These are phyloP conservation scores for Drosophila vallismaia DNA, from an alignment of 2,888 invertebrate species.

Conservation along the genomic window DNA sequence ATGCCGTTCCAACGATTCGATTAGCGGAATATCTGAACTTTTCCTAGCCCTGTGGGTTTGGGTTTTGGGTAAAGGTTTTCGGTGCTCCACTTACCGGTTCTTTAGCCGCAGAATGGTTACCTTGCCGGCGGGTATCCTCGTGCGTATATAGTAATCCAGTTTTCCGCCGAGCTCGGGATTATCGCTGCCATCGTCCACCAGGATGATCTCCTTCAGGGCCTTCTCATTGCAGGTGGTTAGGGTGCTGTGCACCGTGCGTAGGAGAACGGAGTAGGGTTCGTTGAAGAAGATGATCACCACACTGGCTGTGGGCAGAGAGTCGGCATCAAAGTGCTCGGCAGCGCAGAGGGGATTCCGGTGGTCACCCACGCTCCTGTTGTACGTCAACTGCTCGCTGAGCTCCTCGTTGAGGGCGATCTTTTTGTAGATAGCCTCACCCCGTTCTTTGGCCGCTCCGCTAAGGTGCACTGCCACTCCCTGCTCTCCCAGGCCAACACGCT, in stretches of 20 bases:
- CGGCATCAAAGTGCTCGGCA: constrained; percentile 85
- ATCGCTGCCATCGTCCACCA: constrained; percentile 97
- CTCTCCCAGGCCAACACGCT: constrained; percentile 89
- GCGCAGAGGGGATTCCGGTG: constrained; percentile 82
- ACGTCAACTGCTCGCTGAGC: constrained; percentile 93
- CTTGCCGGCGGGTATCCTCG: constrained; percentile 87
- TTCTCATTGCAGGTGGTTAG: constrained; percentile 88
- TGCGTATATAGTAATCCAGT: constrained; percentile 91
- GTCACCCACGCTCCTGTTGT: constrained; percentile 88
- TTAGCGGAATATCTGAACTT: constrained; percentile 59
- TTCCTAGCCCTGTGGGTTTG: constrained; percentile 40
- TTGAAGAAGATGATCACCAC: constrained; percentile 95
- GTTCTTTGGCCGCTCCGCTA: constrained; percentile 87
- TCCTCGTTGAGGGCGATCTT: constrained; percentile 94
- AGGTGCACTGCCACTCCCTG: constrained; percentile 88
- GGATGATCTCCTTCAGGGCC: constrained; percentile 92
- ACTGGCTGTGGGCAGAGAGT: constrained; percentile 89
- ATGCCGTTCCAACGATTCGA: constrained; percentile 56
- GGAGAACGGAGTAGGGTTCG: constrained; percentile 93
- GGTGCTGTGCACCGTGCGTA: constrained; percentile 91
- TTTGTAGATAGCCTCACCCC: constrained; percentile 89
- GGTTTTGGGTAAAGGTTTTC: neutral
- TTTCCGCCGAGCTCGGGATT: constrained; percentile 89
- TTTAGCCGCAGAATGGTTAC: constrained; percentile 91
- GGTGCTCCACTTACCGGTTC: constrained; percentile 85